Conservation (phyloP, 2,888 invertebrate species). For the Drosophila mercatorum region DNA sequence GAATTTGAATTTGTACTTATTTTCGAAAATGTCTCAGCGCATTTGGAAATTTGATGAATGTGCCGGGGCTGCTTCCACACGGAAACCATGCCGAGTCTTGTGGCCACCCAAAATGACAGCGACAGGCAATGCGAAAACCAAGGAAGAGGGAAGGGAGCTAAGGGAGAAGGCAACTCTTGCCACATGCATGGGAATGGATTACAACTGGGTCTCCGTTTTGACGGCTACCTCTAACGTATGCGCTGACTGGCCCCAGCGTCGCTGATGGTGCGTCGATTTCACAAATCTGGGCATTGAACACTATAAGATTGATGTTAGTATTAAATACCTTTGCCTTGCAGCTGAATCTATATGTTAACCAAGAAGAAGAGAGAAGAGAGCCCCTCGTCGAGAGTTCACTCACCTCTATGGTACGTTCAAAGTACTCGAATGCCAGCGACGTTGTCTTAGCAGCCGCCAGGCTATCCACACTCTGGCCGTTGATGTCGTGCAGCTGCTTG, state of each 20-base stretch:
- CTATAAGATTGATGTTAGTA: constrained; percentile 65
- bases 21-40: constrained; percentile 66
- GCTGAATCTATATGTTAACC: constrained; percentile 4
- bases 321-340: constrained; percentile 19
- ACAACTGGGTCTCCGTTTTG: constrained; percentile 9
- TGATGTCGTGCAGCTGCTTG: constrained; percentile 87
- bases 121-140: constrained; percentile 32
- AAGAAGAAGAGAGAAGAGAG: background rate
- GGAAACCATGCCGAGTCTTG: constrained; percentile 12
- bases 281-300: constrained; percentile 80
- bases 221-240: constrained; percentile 74
- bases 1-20: constrained; percentile 61
- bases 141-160: background rate
- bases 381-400: constrained; percentile 66
- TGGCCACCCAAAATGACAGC: constrained; percentile 60
- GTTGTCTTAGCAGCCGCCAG: constrained; percentile 89
- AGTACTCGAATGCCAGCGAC: constrained; percentile 89
- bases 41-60: constrained; percentile 79
- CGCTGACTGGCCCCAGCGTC: constrained; percentile 78
- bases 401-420: constrained; percentile 92
- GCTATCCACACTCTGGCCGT: constrained; percentile 90
- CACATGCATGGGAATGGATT: constrained; percentile 32
- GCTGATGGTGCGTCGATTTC: constrained; percentile 79
- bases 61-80: constrained; percentile 45
- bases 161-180: constrained; percentile 1